Evolutionary conservation across 2,113 vertebrate species (phyloP).

Genomic region (Catharus minimus): DNA sequence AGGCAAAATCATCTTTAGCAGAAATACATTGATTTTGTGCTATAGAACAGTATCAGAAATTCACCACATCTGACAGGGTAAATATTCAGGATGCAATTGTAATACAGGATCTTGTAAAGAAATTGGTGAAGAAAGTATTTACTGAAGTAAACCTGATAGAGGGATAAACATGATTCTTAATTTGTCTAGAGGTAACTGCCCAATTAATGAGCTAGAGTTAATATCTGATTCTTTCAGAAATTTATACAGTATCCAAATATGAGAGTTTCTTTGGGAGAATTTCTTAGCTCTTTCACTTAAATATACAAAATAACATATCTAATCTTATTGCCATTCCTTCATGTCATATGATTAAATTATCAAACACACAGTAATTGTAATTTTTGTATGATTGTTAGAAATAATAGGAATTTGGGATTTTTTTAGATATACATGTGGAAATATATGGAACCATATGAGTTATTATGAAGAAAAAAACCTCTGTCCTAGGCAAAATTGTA

Average conservation of each 20-base stretch:
- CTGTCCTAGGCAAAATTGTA: not conserved
- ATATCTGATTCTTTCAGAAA: not conserved
- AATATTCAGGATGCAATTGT: not conserved
- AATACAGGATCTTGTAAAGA: not conserved
- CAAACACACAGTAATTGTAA: fast-evolving
- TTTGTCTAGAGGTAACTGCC: not conserved
- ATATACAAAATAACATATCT: not conserved
- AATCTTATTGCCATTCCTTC: not conserved
- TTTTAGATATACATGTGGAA: not conserved
- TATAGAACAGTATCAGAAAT: not conserved
- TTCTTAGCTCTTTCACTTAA: not conserved
- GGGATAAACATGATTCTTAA: not conserved
- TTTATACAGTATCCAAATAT: not conserved
- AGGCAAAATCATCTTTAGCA: not conserved
- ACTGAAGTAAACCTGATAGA: not conserved
- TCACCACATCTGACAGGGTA: not conserved
- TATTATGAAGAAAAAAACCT: not conserved
- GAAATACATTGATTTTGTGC: not conserved
- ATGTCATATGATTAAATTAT: not conserved
- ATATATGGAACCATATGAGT: fast-evolving
- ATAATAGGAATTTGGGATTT: not conserved
- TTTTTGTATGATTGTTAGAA: not conserved
- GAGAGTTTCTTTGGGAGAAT: not conserved
- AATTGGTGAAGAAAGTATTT: not conserved
- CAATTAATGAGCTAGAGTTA: not conserved